A percentile compares a stretch with the other conserved stretches of the same genome.
Evolutionary conservation across 2,113 vertebrate genomes (phyloP).

Genomic region (Choloepus hoffmanni): DNA sequence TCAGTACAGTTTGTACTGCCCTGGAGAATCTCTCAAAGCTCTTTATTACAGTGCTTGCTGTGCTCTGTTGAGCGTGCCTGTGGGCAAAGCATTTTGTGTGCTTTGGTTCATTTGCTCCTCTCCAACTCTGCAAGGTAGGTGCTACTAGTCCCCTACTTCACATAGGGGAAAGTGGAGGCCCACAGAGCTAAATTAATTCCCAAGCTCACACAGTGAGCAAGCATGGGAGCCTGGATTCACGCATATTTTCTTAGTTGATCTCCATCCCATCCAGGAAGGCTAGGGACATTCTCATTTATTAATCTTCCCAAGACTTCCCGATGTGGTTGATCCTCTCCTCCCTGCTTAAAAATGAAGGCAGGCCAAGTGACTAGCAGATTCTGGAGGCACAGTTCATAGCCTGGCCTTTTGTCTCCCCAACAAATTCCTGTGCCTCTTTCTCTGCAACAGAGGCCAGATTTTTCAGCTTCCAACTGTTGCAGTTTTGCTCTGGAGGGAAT

Average conservation of each 20-base stretch:
- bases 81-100: no score
- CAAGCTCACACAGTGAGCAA: neutral
- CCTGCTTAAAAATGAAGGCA: neutral
- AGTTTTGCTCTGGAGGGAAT: neutral
- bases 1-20: neutral
- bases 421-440: neutral
- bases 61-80: neutral
- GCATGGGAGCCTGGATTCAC: neutral
- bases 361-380: neutral
- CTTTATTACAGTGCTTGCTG: fast-evolving
- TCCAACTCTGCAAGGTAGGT: neutral
- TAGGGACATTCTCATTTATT: neutral
- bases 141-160: neutral
- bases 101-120: neutral
- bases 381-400: neutral
- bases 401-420: neutral
- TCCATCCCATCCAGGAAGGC: neutral
- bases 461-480: neutral
- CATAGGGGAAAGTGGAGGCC: neutral
- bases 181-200: neutral
- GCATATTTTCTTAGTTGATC: neutral
- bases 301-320: neutral
- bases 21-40: neutral
- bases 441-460: neutral
- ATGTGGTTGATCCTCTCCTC: neutral